Conservation (phyloP, 2,888 invertebrate genomes). For the Heliconius ethilla region DNA sequence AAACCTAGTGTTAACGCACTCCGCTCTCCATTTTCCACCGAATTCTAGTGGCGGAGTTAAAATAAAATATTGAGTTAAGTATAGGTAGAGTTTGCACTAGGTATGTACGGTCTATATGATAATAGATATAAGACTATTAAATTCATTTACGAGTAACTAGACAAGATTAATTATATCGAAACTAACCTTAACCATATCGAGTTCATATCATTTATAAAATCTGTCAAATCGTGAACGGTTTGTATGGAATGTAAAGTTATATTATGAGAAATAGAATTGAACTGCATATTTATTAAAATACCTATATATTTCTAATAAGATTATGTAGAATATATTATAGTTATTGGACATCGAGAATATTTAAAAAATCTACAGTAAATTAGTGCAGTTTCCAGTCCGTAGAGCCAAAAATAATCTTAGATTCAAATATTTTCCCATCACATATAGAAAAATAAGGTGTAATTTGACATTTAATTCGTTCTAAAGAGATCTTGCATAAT, state of each 20-base stretch:
- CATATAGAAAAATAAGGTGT: too few species aligned
- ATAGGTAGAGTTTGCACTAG: not conserved
- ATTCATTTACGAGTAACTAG: constrained; percentile 33
- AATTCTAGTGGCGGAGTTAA: too few species aligned
- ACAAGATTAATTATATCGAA: constrained; percentile 41
- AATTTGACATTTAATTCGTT: not conserved
- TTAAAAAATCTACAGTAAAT: not conserved
- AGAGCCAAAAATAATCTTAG: too few species aligned
- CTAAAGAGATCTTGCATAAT: not conserved
- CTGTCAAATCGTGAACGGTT: constrained; percentile 62
- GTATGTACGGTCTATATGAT: not conserved
- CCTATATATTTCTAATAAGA: not conserved
- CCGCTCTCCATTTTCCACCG: too few species aligned
- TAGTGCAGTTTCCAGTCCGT: too few species aligned
- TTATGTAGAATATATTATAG: not conserved
- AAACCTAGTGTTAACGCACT: too few species aligned
- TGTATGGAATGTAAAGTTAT: constrained; percentile 9
- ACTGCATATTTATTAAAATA: not conserved
- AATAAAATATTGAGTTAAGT: not conserved
- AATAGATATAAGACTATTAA: constrained; percentile 4
- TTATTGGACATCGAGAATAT: not conserved
- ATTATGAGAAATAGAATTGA: not conserved
- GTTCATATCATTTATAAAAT: constrained; percentile 61
- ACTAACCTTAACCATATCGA: constrained; percentile 37
- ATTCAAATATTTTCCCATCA: too few species aligned